Percentiles rank a stretch among this genome's conserved stretches.
phyloP scores from a whole-genome alignment of 2,888 invertebrate genomes.

The Parnassius apollo region DNA sequence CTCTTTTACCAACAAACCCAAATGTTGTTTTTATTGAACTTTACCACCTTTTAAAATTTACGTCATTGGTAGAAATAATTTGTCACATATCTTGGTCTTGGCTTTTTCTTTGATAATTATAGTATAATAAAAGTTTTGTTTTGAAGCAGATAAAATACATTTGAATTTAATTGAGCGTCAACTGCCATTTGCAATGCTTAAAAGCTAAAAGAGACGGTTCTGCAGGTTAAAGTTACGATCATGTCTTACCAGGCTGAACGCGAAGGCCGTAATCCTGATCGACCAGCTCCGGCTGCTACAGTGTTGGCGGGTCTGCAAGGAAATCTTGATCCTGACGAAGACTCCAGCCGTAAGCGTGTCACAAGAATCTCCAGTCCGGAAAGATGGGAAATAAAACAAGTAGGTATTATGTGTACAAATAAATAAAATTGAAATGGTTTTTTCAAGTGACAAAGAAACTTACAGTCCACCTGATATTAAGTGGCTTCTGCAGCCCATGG shows the following conservation, averaged over 20 bases:
- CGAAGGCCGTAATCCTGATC: conserved; percentile 94
- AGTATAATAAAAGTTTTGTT: background rate
- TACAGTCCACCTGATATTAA: no score
- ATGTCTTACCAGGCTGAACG: conserved; percentile 77
- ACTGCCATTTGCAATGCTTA: no score
- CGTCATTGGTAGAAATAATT: background rate
- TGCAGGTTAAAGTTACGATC: background rate
- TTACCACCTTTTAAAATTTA: no score
- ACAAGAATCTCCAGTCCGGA: conserved; percentile 97
- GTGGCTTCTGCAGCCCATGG: background rate
- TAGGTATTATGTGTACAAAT: conserved; percentile 36
- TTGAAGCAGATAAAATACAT: no score
- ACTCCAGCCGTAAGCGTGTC: conserved; percentile 90
- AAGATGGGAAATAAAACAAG: conserved; percentile 98
- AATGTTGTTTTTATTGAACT: no score
- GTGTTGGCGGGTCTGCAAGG: conserved; percentile 78
- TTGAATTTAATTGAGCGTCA: no score
- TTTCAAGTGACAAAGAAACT: background rate
- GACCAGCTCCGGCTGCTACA: conserved; percentile 86
- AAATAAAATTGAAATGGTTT: background rate
- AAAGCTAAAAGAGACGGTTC: no score
- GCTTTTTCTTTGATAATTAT: background rate
- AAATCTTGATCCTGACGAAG: conserved; percentile 88
- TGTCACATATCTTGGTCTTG: background rate
- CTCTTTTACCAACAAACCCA: no score